Conservation (phyloP, 2,797 vertebrate species). For the Babyrousa celebensis region DNA sequence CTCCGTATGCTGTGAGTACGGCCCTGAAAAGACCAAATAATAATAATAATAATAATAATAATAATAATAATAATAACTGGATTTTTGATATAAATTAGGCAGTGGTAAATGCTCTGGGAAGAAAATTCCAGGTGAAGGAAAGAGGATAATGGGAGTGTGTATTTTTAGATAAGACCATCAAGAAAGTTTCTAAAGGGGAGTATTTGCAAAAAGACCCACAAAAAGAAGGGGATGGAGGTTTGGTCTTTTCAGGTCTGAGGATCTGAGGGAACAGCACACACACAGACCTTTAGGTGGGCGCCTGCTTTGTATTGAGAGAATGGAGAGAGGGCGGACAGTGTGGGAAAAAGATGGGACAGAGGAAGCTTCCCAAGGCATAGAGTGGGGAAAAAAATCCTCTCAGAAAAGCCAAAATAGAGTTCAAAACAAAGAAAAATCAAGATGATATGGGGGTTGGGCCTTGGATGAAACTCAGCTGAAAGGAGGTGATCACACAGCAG, state of each 20-base stretch:
- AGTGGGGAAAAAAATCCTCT: not conserved
- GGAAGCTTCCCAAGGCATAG: not conserved
- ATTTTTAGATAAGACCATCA: not conserved
- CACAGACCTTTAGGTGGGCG: too few relatives aligned
- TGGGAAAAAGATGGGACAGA: not conserved
- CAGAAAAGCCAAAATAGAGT: not conserved
- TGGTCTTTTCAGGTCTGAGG: not conserved
- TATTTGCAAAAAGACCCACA: not conserved
- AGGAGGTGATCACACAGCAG: rapidly evolving
- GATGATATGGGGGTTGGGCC: not conserved
- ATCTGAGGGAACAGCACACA: not conserved
- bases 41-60: too few relatives aligned
- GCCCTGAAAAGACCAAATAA: too few relatives aligned
- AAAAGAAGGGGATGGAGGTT: too few relatives aligned
- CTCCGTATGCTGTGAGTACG: too few relatives aligned
- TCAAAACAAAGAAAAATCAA: not conserved
- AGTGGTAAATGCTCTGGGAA: not conserved
- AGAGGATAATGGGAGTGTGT: too few relatives aligned
- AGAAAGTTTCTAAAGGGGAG: not conserved
- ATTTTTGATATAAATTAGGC: not conserved
- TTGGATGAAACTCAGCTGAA: not conserved
- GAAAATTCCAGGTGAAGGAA: not conserved
- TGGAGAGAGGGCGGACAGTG: rapidly evolving
- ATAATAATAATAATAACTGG: too few relatives aligned
- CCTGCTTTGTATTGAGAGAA: not conserved